A percentile compares a stretch with the other conserved stretches of the same genome.
phyloP scores from a whole-genome alignment of 1,140 invertebrate genomes.

The Pseudoatta argentina region DNA sequence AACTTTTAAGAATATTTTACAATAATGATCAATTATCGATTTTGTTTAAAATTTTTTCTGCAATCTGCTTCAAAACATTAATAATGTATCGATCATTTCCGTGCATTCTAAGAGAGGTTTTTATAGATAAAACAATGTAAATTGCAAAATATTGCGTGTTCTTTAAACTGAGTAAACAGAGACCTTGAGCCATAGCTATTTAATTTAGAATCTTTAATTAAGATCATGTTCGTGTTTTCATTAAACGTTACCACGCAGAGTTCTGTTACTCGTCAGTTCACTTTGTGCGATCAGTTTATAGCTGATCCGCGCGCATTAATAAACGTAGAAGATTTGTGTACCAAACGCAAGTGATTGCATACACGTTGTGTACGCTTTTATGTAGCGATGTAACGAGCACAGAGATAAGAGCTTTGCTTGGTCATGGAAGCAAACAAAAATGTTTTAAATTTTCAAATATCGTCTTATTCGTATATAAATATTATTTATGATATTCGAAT shows the following conservation, averaged over 20 bases:
- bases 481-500: background rate
- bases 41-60: background rate
- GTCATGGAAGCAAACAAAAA: background rate
- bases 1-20: slow-evolving; percentile 6
- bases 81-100: background rate
- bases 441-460: background rate
- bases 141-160: background rate
- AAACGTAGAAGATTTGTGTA: slow-evolving; percentile 30
- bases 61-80: background rate
- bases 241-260: slow-evolving; percentile 7
- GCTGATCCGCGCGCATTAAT: slow-evolving; percentile 31
- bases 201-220: slow-evolving; percentile 25
- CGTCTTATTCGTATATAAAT: background rate
- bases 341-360: background rate
- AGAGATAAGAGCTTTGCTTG: background rate
- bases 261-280: slow-evolving; percentile 1
- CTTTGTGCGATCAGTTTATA: slow-evolving; percentile 13
- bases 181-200: slow-evolving; percentile 9
- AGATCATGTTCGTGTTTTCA: slow-evolving; percentile 25
- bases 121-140: slow-evolving; percentile 2
- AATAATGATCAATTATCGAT: background rate
- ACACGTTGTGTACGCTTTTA: slow-evolving; percentile 23
- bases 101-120: background rate
- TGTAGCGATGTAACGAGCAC: slow-evolving; percentile 14
- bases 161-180: slow-evolving; percentile 32